Percentiles rank a stretch among this genome's conserved stretches.
These are phyloP conservation scores for Thomomys bottae DNA, from an alignment of 2,113 vertebrate species.

Conservation along the genomic window DNA sequence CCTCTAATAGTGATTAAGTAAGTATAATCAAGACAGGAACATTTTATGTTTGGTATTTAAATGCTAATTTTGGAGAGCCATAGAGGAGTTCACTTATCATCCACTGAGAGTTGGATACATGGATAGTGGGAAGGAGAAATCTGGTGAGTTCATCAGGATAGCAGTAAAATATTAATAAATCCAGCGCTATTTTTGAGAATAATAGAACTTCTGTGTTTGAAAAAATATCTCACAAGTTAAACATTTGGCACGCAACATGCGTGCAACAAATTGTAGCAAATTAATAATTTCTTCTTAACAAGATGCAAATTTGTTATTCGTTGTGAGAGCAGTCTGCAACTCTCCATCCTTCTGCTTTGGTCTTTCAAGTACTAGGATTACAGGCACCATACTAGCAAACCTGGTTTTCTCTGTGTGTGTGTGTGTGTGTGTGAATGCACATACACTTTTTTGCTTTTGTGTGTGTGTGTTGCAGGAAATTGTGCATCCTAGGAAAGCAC, in stretches of 20 bases:
- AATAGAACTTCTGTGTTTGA: not conserved
- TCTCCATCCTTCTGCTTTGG: not conserved
- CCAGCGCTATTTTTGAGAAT: not conserved
- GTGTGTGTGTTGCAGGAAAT: no score
- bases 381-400: not conserved
- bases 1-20: slow-evolving; percentile 45
- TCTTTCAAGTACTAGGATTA: not conserved
- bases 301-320: not conserved
- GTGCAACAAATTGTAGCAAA: slow-evolving; percentile 51
- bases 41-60: slow-evolving; percentile 6
- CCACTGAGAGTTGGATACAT: not conserved
- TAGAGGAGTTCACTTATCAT: not conserved
- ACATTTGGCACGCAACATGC: not conserved
- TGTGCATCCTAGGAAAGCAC: no score
- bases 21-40: not conserved
- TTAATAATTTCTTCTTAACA: slow-evolving; percentile 32
- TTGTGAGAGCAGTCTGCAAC: slow-evolving; percentile 10
- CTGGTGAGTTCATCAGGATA: not conserved
- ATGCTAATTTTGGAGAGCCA: slow-evolving; percentile 24
- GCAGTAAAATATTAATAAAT: not conserved
- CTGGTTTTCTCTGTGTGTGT: no score
- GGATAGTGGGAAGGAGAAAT: not conserved
- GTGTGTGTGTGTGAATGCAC: no score
- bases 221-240: not conserved
- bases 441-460: no score